These are phyloP conservation scores for Stegophylla sp. DNA, from an alignment of 2,888 invertebrate species.

Conservation along the genomic window DNA sequence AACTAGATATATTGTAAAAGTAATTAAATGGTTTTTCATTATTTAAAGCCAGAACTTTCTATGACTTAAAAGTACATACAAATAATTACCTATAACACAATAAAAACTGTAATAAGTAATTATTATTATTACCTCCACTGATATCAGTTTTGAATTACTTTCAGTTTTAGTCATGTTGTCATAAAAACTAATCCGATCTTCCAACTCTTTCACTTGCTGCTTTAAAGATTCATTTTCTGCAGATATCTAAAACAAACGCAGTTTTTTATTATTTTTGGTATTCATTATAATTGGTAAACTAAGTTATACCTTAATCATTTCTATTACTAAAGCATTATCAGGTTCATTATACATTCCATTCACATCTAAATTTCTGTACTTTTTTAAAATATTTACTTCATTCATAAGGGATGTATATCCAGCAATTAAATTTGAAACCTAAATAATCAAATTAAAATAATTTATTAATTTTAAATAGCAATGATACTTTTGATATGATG, in stretches of 20 bases:
- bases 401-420: slow-evolving; percentile 66
- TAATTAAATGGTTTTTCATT: not conserved
- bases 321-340: slow-evolving; percentile 63
- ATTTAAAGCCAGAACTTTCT: too few relatives aligned
- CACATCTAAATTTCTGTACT: slow-evolving; percentile 62
- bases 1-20: too few relatives aligned
- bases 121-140: slow-evolving; percentile 31
- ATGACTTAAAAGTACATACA: too few relatives aligned
- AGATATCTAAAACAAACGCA: slow-evolving; percentile 63
- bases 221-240: slow-evolving; percentile 64
- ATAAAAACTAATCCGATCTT: slow-evolving; percentile 63
- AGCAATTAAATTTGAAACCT: slow-evolving; percentile 66
- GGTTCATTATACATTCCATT: slow-evolving; percentile 58
- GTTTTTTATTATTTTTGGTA: too few relatives aligned
- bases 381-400: slow-evolving; percentile 65
- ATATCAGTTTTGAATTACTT: slow-evolving; percentile 18
- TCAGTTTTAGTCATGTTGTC: slow-evolving; percentile 18
- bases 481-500: too few relatives aligned
- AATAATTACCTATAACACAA: too few relatives aligned
- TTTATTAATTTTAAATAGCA: too few relatives aligned
- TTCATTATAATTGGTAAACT: slow-evolving; percentile 19
- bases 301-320: slow-evolving; percentile 64
- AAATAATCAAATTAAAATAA: slow-evolving; percentile 56
- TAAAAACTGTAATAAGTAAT: too few relatives aligned
- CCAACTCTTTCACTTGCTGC: slow-evolving; percentile 65